Base-by-base conservation (phyloP, 2,888 invertebrate genomes). In the Trichogramma evanescens region DNA sequence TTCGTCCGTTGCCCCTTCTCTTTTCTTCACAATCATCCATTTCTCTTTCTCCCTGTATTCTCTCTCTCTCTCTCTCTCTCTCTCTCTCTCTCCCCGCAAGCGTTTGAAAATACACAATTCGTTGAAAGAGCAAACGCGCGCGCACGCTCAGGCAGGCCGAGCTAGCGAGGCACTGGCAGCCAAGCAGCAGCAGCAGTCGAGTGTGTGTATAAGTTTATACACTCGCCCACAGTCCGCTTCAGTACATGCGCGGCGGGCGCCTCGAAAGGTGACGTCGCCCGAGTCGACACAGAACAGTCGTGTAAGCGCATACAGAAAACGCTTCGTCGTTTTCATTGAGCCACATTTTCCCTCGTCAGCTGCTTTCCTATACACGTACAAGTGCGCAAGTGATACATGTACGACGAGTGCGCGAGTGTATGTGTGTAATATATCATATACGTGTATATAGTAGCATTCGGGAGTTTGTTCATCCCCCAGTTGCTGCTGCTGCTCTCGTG, bases 181-280 rank as follows among this genome's bases (percentile, higher is more conserved):
- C 6, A 48, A 10, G 10, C 48, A 13, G 48, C 48, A 7, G 10
- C 8, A 7, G 48, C 8, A 7, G 10, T 10, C 6, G 10, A 6
- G 4, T 48, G 10, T 48, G 48, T 48, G 48, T 6, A 6, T 6
- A 10, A 13, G 10, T 10, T 13, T 48, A 13, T 48, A 6, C 10
- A 48, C 10, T n/a, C 10, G 6, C n/a, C 48, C 3, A 10, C 26
- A 5, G 48, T 13, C 48, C 26, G 48, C 48, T 7, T 40, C 50
- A 50, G 50, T 50, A 41, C 44, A 44, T 26, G 53, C 44, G 53
- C 53, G 52, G 52, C 52, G 54, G n/a, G 50, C 10, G 44, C 44
- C 9, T 5, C 50, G 5, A 48, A 48, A 8, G 8, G 8, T 48
- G 6, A 9, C 48, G 6, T 13, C 58, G 46, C 58, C 58, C 52